Conservation (phyloP, 2,888 invertebrate genomes). For the Ganaspis brasiliensis region DNA sequence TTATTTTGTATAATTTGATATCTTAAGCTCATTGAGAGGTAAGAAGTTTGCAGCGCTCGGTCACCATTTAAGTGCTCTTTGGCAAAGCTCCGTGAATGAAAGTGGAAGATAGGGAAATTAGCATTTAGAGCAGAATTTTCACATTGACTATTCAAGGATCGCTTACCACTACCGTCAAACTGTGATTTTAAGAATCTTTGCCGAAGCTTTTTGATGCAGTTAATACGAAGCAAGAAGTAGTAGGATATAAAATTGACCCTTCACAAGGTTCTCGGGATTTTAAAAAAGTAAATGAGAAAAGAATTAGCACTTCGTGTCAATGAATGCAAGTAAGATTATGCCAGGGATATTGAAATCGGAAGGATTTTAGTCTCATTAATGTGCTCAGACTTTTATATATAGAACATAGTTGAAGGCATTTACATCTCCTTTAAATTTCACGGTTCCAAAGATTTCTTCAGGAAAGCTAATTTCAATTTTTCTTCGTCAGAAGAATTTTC, state of each 20-base stretch:
- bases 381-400: conserved; percentile 14
- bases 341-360: conserved; percentile 16
- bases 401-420: conserved; percentile 1
- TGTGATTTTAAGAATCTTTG: conserved; percentile 35
- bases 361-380: conserved; percentile 23
- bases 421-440: conserved; percentile 35
- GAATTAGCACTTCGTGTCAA: conserved; percentile 24
- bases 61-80: conserved; percentile 51
- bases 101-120: conserved; percentile 69
- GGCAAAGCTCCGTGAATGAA: conserved; percentile 56
- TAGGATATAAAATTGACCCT: conserved; percentile 22
- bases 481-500: neutral
- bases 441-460: conserved; percentile 4
- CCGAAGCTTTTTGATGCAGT: neutral
- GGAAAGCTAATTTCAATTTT: conserved; percentile 20
- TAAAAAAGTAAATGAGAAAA: conserved; percentile 7
- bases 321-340: conserved; percentile 24
- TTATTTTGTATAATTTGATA: conserved; percentile 63
- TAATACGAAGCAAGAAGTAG: conserved; percentile 19
- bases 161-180: conserved; percentile 33
- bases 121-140: conserved; percentile 71
- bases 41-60: conserved; percentile 51
- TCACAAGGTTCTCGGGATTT: neutral
- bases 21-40: conserved; percentile 48
- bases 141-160: conserved; percentile 43